Conservation (phyloP, 2,113 vertebrate species). For the Triplophysa dalaica region DNA sequence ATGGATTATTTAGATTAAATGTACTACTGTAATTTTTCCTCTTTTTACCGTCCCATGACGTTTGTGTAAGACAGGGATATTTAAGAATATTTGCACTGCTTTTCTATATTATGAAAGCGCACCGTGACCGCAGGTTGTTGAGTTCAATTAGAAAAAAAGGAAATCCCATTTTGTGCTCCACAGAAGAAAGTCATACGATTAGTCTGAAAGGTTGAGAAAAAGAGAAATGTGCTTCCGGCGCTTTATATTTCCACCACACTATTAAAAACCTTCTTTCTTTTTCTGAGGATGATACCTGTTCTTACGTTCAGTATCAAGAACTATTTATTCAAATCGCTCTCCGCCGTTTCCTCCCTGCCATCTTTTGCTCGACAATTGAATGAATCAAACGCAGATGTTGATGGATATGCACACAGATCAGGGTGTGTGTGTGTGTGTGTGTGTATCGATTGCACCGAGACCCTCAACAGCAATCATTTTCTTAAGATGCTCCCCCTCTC, state of each 20-base stretch:
- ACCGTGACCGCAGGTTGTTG: too few species aligned
- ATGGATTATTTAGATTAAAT: too few species aligned
- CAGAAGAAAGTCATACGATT: neutral
- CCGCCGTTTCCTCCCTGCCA: conserved; percentile 27
- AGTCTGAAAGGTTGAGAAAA: neutral
- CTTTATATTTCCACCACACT: neutral
- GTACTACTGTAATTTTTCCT: too few species aligned
- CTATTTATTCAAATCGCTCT: conserved; percentile 39
- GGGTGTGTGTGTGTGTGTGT: neutral
- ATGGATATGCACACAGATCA: conserved; percentile 8
- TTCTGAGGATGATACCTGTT: neutral
- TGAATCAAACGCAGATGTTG: conserved; percentile 8
- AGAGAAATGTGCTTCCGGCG: neutral
- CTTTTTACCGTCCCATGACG: too few species aligned
- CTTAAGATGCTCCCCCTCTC: conserved; percentile 27
- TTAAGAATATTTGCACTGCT: too few species aligned
- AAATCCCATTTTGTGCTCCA: neutral
- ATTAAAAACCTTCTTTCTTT: neutral
- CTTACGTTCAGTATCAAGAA: neutral
- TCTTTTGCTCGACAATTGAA: conserved; percentile 12
- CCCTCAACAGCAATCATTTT: conserved; percentile 35
- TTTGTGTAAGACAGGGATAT: neutral
- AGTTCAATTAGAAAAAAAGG: too few species aligned
- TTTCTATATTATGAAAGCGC: too few species aligned
- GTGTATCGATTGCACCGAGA: conserved; percentile 18